Conservation (phyloP, 2,888 invertebrate genomes). For the Pasiphila rectangulata region DNA sequence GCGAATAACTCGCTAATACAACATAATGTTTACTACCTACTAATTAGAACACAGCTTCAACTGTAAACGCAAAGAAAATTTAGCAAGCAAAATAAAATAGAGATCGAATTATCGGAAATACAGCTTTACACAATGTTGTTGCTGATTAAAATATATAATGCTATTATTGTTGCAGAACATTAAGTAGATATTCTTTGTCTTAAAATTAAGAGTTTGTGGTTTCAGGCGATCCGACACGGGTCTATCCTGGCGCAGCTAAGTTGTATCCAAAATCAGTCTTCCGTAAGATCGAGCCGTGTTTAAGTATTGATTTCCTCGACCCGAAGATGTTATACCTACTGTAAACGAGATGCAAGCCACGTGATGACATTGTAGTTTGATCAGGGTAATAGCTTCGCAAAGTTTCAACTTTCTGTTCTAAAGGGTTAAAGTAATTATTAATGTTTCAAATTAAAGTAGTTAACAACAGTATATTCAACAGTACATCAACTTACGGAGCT, state of each 20-base stretch:
- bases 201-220: slow-evolving; percentile 7
- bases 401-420: background rate
- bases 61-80: no score
- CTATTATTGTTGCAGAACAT: slow-evolving; percentile 5
- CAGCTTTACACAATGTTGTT: no score
- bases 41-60: no score
- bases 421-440: background rate
- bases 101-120: no score
- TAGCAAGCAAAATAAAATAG: no score
- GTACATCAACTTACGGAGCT: no score
- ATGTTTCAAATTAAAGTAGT: no score
- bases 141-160: background rate
- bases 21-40: no score
- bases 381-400: background rate
- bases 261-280: slow-evolving; percentile 52
- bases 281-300: slow-evolving; percentile 49
- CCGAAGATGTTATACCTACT: slow-evolving; percentile 7
- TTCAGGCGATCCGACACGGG: slow-evolving; percentile 15
- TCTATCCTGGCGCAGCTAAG: slow-evolving; percentile 25
- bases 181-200: background rate
- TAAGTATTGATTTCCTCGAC: slow-evolving; percentile 18
- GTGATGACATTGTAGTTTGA: background rate
- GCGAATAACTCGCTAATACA: background rate
- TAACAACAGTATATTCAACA: no score
- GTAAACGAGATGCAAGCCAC: background rate